Base-by-base conservation (phyloP, 1,140 invertebrate genomes). In the Rhynchophorus ferrugineus region DNA sequence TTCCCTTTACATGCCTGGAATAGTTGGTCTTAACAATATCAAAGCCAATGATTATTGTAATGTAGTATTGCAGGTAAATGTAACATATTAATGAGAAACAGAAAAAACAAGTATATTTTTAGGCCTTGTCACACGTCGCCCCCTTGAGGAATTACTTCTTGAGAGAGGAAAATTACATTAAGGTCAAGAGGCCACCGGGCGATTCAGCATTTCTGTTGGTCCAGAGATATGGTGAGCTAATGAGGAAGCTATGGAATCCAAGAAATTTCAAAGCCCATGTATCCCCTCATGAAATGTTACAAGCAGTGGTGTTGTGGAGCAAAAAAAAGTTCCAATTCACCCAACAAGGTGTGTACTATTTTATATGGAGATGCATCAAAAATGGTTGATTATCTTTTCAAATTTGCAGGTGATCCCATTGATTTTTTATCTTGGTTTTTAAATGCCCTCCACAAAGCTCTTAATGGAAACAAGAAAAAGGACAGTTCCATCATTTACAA, bases 11-110 rank as follows among this genome's bases (percentile, higher is more conserved):
- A 82, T 91, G 58, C 94, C 97, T 17, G 96, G 93, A 29, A 94
- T 97, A 67, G 88, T 93, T 20, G 97, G 97, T 1, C 75, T 99
- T 16, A 99, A 99, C 69, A 99, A 99, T 71, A 99, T 99, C 56
- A 99, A 99, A 73, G 91, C 91, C 1, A 98, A 98, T 77, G 96
- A 99, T 72, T 99, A 99, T 67, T 98, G 95, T 63, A 99, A 99
- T 77, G 96, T 98, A 46, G 88, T 99, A 54, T 74, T 99, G 39
- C 94, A 96, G 77, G 91, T 93, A 56, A 24, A 17, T 34, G 5
- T 47, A n/a, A n/a, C n/a, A n/a, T n/a, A n/a, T n/a, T n/a, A n/a
- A n/a, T n/a, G n/a, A n/a, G n/a, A n/a, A n/a, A n/a, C n/a, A n/a
- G n/a, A n/a, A n/a, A n/a, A n/a, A n/a, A 29, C 24, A 6, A 33